A percentile compares a stretch with the other conserved stretches of the same genome.
These are phyloP conservation scores for Gryon sp. DNA, from an alignment of 1,140 invertebrate genomes.

Conservation along the genomic window DNA sequence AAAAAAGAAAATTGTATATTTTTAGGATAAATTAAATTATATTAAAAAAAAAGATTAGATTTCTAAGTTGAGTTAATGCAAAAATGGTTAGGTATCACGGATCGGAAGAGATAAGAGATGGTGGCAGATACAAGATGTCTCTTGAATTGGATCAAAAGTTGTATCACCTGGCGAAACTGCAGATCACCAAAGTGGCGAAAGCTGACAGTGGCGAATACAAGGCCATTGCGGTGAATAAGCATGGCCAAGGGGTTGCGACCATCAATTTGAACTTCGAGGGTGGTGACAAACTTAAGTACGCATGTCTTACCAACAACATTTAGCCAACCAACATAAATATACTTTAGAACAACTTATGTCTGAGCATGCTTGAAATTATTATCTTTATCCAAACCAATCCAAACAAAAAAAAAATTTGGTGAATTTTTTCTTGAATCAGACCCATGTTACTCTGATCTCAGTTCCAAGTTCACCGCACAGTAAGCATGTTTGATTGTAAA, in stretches of 20 bases:
- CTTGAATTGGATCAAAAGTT: slow-evolving; percentile 92
- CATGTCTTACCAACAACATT: slow-evolving; percentile 29
- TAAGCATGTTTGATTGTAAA: no score
- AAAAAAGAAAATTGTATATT: slow-evolving; percentile 6
- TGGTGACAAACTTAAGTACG: slow-evolving; percentile 87
- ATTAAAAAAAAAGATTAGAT: no score
- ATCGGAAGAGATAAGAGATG: slow-evolving; percentile 87
- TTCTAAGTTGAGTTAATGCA: no score
- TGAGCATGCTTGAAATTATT: slow-evolving; percentile 33
- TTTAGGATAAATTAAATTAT: no score
- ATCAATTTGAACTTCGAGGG: slow-evolving; percentile 98
- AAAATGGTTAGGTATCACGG: slow-evolving; percentile 87
- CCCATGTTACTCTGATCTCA: slow-evolving; percentile 34
- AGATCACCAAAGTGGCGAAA: slow-evolving; percentile 90
- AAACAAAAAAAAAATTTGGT: slow-evolving; percentile 14
- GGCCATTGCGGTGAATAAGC: slow-evolving; percentile 93
- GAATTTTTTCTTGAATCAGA: slow-evolving; percentile 43
- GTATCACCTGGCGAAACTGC: slow-evolving; percentile 92
- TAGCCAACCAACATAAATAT: slow-evolving; percentile 9
- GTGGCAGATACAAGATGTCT: slow-evolving; percentile 87
- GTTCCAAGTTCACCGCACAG: slow-evolving; percentile 38
- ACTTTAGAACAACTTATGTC: slow-evolving; percentile 19
- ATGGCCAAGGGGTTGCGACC: slow-evolving; percentile 94
- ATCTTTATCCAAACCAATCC: background rate
- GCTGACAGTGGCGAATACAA: slow-evolving; percentile 95